Evolutionary conservation across 1,140 invertebrate genomes (phyloP), one percentile per base, ranked within the genome.

Genomic region (silkworm (Bombyx mori)): DNA sequence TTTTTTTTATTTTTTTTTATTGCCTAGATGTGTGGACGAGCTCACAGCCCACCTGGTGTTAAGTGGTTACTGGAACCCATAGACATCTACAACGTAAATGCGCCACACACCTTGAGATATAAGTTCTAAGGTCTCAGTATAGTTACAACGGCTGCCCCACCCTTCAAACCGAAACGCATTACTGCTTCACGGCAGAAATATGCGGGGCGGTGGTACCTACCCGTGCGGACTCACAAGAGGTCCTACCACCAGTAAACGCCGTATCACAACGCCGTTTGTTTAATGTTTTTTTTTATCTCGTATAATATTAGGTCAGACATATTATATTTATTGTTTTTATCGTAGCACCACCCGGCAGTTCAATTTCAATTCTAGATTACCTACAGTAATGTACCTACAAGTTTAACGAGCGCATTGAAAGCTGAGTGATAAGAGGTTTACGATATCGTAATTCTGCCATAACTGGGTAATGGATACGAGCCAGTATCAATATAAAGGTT

Each of bases 231-330:
- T 18, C 12, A 18, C 12, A 18, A 18, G 12, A 18, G 12, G 12
- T 18, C 12, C 12, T 18, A 18, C 12, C 12, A 18, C 12, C 12
- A 18, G 12, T 18, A 18, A 18, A 18, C 12, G 12, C 12, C 63
- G 59, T 69, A 66, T 68, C 68, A 68, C 58, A 62, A 74, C 1
- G 72, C 59, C 63, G 57, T 56, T 62, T 66, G 61, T 73, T 78
- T 71, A 71, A 71, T 72, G 60, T 61, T 48, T 59, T 60, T 74
- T 76, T 73, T 73, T 67, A 57, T 50, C 47, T 51, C 50, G 50
- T 35, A 60, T 54, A 50, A 56, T 58, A 70, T 53, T 69, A 56
- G 73, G 71, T 76, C 73, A 74, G 51, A 65, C 73, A 63, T 69
- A 71, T 70, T 69, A 65, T 63, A 47, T 56, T 65, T 61, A 65